Evolutionary conservation across 2,888 invertebrate species (phyloP).

Genomic region (Tubulanus polymorphus): DNA sequence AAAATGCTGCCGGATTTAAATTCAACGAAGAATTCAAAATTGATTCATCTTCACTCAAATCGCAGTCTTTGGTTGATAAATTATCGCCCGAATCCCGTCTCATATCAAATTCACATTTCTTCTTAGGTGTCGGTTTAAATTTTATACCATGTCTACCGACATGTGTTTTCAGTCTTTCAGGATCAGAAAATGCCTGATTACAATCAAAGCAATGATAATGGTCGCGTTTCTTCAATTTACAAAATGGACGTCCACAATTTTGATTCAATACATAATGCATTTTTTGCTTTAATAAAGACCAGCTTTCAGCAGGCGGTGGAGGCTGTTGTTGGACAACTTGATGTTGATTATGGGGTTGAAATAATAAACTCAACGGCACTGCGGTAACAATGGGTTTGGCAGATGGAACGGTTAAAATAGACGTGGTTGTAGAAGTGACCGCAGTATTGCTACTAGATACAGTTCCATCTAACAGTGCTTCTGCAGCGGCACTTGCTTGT

Average conservation of each 20-base stretch:
- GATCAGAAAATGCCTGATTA: constrained; percentile 74
- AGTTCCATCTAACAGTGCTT: background rate
- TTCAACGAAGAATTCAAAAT: constrained; percentile 28
- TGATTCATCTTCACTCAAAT: background rate
- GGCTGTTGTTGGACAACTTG: constrained; percentile 33
- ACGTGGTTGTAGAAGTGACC: constrained; percentile 4
- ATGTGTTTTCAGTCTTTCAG: constrained; percentile 66
- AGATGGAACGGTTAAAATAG: constrained; percentile 8
- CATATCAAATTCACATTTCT: background rate
- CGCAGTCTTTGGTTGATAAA: no score
- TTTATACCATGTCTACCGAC: constrained; percentile 63
- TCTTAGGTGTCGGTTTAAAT: constrained; percentile 17
- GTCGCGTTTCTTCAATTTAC: constrained; percentile 72
- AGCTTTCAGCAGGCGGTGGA: constrained; percentile 27
- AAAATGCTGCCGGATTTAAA: constrained; percentile 32
- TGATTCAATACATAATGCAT: constrained; percentile 42
- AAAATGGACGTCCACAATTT: constrained; percentile 70
- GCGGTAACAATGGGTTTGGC: background rate
- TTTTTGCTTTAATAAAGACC: constrained; percentile 30
- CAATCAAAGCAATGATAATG: constrained; percentile 78
- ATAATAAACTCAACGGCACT: constrained; percentile 9
- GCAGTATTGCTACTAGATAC: background rate
- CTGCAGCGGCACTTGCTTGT: background rate
- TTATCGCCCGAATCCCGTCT: background rate
- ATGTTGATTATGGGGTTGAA: no score